A percentile compares a stretch with the other conserved stretches of the same genome.
phyloP scores from a whole-genome alignment of 2,113 vertebrate genomes.

The Oceanodroma tethys region DNA sequence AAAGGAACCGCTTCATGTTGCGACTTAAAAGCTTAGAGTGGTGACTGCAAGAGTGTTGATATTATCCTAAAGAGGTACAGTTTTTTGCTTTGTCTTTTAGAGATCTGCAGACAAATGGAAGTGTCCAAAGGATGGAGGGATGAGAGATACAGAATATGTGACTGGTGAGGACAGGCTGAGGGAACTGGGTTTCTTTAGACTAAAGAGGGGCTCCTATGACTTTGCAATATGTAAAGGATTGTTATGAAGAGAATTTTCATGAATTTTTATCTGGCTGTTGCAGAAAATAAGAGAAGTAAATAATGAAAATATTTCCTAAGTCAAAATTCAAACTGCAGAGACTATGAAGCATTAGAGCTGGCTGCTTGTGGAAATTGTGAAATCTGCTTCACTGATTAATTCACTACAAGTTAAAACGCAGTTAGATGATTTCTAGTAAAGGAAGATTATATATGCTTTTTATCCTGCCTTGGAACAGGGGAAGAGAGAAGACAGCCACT shows the following conservation, averaged over 20 bases:
- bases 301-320: background rate
- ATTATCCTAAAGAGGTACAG: background rate
- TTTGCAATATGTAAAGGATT: background rate
- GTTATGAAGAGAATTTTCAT: background rate
- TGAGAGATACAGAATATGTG: background rate
- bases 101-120: background rate
- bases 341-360: background rate
- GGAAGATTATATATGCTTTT: background rate
- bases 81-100: background rate
- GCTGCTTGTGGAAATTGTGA: background rate
- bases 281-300: background rate
- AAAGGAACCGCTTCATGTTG: fast-evolving
- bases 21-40: background rate
- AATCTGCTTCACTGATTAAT: background rate
- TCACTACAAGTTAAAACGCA: background rate
- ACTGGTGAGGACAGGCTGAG: background rate
- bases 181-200: background rate
- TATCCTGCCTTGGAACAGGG: background rate
- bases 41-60: background rate
- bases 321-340: background rate
- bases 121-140: background rate
- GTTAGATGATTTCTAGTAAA: background rate
- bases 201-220: background rate
- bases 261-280: background rate
- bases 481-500: background rate